These are phyloP conservation scores for Pontoporia blainvillei DNA, from an alignment of 2,113 vertebrate genomes.

Conservation along the genomic window DNA sequence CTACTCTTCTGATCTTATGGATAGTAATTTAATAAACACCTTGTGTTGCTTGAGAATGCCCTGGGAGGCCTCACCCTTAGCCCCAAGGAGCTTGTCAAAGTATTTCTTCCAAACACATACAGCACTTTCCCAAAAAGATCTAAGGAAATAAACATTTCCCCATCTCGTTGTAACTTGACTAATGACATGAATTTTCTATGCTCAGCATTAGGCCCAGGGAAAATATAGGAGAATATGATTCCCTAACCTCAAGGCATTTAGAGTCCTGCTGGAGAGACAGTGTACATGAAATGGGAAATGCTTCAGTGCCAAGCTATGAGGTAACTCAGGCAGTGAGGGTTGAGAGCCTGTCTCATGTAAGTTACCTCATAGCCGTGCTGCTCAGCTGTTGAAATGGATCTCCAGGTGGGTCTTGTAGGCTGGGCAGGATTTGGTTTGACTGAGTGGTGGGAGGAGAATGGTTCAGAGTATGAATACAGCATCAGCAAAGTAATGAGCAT, in stretches of 20 bases:
- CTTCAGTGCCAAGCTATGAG: not conserved
- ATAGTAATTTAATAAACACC: not conserved
- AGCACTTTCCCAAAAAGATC: not conserved
- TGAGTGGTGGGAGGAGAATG: not conserved
- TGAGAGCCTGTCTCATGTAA: not conserved
- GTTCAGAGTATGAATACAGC: too few species aligned
- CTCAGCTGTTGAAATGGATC: too few species aligned
- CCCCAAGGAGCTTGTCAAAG: not conserved
- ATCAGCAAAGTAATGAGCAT: not conserved
- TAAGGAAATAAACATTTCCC: not conserved
- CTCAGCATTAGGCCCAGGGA: not conserved
- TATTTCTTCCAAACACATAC: not conserved
- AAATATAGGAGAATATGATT: not conserved
- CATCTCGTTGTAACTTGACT: not conserved
- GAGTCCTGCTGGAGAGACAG: not conserved
- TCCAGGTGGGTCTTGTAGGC: not conserved
- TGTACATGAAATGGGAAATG: accelerated
- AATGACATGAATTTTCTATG: not conserved
- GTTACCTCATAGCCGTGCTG: not conserved
- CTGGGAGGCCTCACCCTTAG: too few species aligned
- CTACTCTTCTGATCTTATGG: not conserved
- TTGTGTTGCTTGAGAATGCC: not conserved
- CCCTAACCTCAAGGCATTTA: not conserved
- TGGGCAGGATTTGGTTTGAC: not conserved
- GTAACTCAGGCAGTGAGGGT: accelerated